Percentiles rank a stretch among this genome's conserved stretches.
These are phyloP conservation scores for Myodes glareolus DNA, from an alignment of 2,113 vertebrate genomes.

Conservation along the genomic window DNA sequence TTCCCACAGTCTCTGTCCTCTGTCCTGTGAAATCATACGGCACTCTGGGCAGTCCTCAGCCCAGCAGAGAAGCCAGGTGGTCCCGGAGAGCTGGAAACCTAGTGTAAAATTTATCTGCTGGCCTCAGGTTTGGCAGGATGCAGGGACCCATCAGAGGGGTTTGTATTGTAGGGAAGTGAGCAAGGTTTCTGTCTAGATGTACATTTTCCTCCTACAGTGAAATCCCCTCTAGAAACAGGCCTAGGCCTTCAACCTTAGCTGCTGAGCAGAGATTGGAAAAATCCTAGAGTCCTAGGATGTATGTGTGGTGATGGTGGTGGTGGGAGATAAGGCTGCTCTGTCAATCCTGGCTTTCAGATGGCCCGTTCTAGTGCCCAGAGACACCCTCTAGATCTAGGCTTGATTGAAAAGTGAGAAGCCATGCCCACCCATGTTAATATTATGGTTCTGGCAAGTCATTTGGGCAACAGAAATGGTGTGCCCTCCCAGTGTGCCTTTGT, in stretches of 20 bases:
- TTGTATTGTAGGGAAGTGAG: background rate
- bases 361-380: fast-evolving
- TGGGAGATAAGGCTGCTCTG: background rate
- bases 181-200: background rate
- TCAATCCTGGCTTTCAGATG: fast-evolving
- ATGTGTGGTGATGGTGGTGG: background rate
- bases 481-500: background rate
- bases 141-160: background rate
- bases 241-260: too few relatives aligned
- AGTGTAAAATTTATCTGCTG: background rate
- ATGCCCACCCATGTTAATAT: background rate
- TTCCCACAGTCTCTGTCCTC: background rate
- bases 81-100: background rate
- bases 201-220: background rate
- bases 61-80: background rate
- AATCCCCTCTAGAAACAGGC: background rate
- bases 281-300: background rate
- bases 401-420: background rate
- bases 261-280: background rate
- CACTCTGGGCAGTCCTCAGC: fast-evolving
- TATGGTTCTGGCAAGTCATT: fast-evolving
- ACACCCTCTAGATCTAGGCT: background rate
- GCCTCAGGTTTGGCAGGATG: background rate
- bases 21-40: background rate
- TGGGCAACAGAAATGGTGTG: fast-evolving